Conservation (phyloP, 2,888 invertebrate genomes). For the Plebejus melissa region DNA sequence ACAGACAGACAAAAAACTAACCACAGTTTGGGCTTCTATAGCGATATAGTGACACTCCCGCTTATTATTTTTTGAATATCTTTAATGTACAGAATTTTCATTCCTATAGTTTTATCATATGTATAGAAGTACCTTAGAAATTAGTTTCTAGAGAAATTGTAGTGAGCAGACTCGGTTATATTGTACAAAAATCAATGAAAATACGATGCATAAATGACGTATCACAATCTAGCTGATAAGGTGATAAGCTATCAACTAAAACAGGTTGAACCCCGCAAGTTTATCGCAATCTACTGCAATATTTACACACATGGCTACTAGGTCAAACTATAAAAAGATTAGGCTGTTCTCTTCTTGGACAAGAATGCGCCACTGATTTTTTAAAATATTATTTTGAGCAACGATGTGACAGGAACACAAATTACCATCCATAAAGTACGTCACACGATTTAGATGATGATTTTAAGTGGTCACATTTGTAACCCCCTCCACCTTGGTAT, state of each 20-base stretch:
- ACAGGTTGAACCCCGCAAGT: not conserved
- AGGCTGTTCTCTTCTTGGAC: not conserved
- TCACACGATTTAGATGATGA: too few species aligned
- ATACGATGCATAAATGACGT: constrained; percentile 1
- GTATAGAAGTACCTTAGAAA: not conserved
- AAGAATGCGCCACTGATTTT: not conserved
- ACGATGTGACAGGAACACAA: too few species aligned
- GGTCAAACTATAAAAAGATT: not conserved
- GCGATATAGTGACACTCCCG: too few species aligned
- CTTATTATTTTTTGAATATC: too few species aligned
- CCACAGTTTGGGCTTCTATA: too few species aligned
- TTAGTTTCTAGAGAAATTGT: not conserved
- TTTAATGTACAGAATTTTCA: too few species aligned
- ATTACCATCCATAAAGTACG: too few species aligned
- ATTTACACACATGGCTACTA: constrained; percentile 1
- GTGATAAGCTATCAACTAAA: constrained; percentile 13
- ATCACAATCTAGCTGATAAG: not conserved
- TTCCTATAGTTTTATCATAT: too few species aligned
- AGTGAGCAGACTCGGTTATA: not conserved
- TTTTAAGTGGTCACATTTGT: too few species aligned
- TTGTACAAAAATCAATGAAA: not conserved
- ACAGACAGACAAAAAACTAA: too few species aligned
- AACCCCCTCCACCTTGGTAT: too few species aligned
- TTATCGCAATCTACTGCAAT: constrained; percentile 12
- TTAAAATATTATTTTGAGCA: too few species aligned